Evolutionary conservation across 2,888 invertebrate genomes (phyloP), one percentile per base, ranked within the genome.

Genomic region (Ceramica pisi): DNA sequence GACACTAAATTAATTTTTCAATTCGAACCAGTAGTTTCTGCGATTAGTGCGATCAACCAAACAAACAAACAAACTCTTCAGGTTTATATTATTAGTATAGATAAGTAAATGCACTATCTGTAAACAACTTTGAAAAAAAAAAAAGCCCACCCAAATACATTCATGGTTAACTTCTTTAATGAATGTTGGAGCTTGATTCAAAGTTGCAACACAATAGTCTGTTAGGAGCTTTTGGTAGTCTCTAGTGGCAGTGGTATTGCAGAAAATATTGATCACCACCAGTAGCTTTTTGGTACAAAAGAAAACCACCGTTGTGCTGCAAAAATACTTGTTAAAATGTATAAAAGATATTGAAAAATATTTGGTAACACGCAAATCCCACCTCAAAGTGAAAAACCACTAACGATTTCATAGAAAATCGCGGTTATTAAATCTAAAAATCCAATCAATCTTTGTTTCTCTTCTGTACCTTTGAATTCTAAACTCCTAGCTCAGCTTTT

Each of bases 401-500:
- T 26, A 71, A 46, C 19, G 14, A 31, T 21, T 9, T 41, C 9
- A 9, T 10, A 46, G 12, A 53, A 46, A 44, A 10, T 23, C 0
- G 16, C 23, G 4, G n/a, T 19, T 70, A 56, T 69, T 57, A 23
- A 51, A 57, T 57, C 0, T n/a, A 63, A 53, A 73, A 48, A 51
- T 44, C 14, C 26, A 57, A 41, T 21, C n/a, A n/a, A n/a, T 5
- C 10, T 38, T 50, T 68, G 48, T 75, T 16, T 8, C 14, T 7
- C 12, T 21, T 21, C 51, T 19, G 53, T 19, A 67, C 41, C 51
- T 60, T 5, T 55, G 44, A 70, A 60, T 64, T 69, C 63, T 63
- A 38, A 64, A 66, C 31, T 78, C 51, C 57, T 59, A 71, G 78
- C 12, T 55, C 31, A 71, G 82, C 82, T 68, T 65, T 66, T 67